Base-by-base conservation (phyloP, 1,140 invertebrate species). In the Drosophila orosa region DNA sequence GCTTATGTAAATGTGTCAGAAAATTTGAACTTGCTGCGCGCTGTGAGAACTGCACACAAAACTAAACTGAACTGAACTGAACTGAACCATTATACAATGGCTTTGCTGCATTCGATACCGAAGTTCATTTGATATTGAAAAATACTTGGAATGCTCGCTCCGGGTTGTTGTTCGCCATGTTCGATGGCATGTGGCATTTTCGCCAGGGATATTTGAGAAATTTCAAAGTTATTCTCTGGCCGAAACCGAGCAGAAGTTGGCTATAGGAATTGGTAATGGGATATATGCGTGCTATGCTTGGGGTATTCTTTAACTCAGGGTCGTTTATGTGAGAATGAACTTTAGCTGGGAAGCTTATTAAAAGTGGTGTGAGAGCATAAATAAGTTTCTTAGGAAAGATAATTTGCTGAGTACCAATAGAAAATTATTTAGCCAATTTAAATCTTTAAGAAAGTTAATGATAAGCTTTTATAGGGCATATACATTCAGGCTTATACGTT, bases 1-100 rank as follows among this genome's bases (percentile, higher is more conserved):
- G 82, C 82, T 86, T 86, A 86, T 82, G 83, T 86, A 82, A 87
- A 84, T 85, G 61, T 79, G 45, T 57, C 40, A 48, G 31, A 59
- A 29, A 71, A 80, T 61, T 68, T 78, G 54, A 65, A 56, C 56
- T 50, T 45, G 27, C 63, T 80, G 50, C 29, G 19, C 17, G 29
- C 50, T 35, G 77, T 85, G 81, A 86, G 81, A 85, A 85, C 82
- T 52, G 60, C 61, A 74, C 74, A 85, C 82, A 73, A 57, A 60
- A 52, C 75, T 69, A 61, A 81, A 52, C 73, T 7, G 19, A 42
- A 37, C 35, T 7, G 33, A 35, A 5, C 33, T 15, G 33, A 35
- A 39, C 7, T 9, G 73, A 81, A 57, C 74, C 79, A 69, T 78
- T 84, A 74, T 69, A 74, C 77, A 86, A 81, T 40, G 65, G 25